Evolutionary conservation across 1,140 invertebrate genomes (phyloP).

Genomic region (Zaprionus camerounensis): DNA sequence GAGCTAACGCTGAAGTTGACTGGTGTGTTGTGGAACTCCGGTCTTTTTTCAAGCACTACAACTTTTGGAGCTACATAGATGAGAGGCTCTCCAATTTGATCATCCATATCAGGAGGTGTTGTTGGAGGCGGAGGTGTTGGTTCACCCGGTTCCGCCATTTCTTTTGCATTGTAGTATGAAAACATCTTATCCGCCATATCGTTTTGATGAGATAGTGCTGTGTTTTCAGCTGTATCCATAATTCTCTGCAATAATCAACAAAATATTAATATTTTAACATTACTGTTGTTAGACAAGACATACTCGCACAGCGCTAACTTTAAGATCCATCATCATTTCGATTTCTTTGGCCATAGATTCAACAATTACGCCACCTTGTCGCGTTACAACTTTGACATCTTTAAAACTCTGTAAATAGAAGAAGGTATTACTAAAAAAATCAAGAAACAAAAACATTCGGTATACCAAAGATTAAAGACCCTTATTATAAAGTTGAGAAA

Average conservation of each 20-base stretch:
- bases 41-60: conserved; percentile 88
- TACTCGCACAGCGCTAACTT: conserved; percentile 92
- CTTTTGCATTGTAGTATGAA: conserved; percentile 90
- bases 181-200: conserved; percentile 87
- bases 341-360: conserved; percentile 91
- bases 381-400: conserved; percentile 88
- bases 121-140: conserved; percentile 79
- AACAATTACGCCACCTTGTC: conserved; percentile 89
- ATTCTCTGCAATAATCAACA: conserved; percentile 86
- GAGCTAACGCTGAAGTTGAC: conserved; percentile 94
- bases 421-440: not conserved
- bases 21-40: conserved; percentile 91
- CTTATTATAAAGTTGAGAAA: not conserved
- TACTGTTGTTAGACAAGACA: conserved; percentile 28
- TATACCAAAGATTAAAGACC: no score
- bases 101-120: conserved; percentile 84
- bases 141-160: conserved; percentile 86
- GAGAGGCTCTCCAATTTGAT: conserved; percentile 85
- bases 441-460: not conserved
- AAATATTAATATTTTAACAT: not conserved
- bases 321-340: conserved; percentile 92
- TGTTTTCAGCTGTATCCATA: conserved; percentile 92
- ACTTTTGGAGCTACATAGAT: conserved; percentile 85
- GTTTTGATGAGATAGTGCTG: conserved; percentile 87
- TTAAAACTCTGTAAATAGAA: conserved; percentile 88